phyloP scores from a whole-genome alignment of 2,113 vertebrate genomes.

The Pomatorhinus ruficollis region DNA sequence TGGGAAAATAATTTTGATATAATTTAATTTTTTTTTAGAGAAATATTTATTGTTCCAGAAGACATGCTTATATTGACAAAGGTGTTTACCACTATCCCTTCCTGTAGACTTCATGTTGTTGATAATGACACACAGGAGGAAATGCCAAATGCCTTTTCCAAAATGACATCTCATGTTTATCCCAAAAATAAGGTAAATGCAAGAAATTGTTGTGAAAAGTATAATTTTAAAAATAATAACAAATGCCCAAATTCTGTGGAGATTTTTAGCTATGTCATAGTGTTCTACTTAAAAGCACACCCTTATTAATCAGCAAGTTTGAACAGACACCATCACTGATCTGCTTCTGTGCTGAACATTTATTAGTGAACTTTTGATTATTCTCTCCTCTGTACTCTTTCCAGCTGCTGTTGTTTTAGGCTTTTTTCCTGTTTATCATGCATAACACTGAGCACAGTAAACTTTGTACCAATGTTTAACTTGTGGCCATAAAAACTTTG shows the following conservation, averaged over 20 bases:
- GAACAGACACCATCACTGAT: neutral
- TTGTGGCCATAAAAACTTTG: neutral
- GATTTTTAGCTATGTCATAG: neutral
- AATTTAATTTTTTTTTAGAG: conserved; percentile 68
- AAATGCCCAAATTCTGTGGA: neutral
- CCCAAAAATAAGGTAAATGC: conserved; percentile 84
- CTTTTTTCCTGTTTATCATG: neutral
- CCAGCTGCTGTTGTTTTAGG: neutral
- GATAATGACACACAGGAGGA: conserved; percentile 91
- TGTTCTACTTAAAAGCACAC: neutral
- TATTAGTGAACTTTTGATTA: neutral
- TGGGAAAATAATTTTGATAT: neutral
- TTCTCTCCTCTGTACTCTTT: neutral
- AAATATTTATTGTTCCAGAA: conserved; percentile 84
- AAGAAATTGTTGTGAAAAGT: neutral
- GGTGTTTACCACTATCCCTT: conserved; percentile 75
- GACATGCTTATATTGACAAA: conserved; percentile 84
- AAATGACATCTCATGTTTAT: conserved; percentile 77
- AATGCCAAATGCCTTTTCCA: conserved; percentile 79
- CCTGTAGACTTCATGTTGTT: conserved; percentile 82
- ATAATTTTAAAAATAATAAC: neutral
- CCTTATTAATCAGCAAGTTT: neutral
- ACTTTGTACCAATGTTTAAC: neutral
- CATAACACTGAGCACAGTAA: neutral
- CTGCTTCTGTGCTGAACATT: neutral